Percentiles rank a stretch among this genome's conserved stretches.
phyloP scores from a whole-genome alignment of 2,797 vertebrate species.

The Poliocrania exsul region DNA sequence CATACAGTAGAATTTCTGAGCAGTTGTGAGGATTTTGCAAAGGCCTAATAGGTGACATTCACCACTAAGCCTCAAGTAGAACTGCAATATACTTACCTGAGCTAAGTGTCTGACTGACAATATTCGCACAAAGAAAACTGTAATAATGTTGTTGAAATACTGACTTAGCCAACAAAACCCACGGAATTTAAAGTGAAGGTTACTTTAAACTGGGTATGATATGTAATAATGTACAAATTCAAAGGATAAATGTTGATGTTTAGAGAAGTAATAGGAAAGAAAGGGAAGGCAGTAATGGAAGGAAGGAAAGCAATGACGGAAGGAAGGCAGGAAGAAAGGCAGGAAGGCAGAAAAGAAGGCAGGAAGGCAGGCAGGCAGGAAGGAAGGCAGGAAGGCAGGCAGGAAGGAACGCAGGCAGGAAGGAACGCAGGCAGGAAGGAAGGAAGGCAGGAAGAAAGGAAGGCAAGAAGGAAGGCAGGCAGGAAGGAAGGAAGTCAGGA shows the following conservation, averaged over 20 bases:
- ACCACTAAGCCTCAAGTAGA: constrained; percentile 26
- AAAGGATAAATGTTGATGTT: not conserved
- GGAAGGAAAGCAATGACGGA: not conserved
- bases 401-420: fast-evolving
- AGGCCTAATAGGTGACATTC: constrained; percentile 40
- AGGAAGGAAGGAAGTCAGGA: no score
- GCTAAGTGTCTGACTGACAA: constrained; percentile 41
- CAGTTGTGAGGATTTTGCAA: constrained; percentile 47
- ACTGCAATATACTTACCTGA: constrained; percentile 35
- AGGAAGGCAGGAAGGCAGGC: not conserved
- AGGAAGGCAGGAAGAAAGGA: fast-evolving
- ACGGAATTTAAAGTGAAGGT: constrained; percentile 33
- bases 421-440: fast-evolving
- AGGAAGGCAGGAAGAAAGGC: no score
- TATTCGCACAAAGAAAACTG: constrained; percentile 46
- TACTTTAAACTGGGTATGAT: not conserved
- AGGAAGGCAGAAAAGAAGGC: no score
- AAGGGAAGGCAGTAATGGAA: not conserved
- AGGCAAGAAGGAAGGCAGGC: no score
- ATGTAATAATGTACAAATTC: not conserved
- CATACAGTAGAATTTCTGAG: constrained; percentile 50
- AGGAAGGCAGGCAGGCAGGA: fast-evolving
- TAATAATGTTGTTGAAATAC: constrained; percentile 41
- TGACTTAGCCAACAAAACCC: constrained; percentile 38
- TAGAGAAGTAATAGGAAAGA: not conserved